These are phyloP conservation scores for Menura novaehollandiae DNA, from an alignment of 2,113 vertebrate species.

Conservation along the genomic window DNA sequence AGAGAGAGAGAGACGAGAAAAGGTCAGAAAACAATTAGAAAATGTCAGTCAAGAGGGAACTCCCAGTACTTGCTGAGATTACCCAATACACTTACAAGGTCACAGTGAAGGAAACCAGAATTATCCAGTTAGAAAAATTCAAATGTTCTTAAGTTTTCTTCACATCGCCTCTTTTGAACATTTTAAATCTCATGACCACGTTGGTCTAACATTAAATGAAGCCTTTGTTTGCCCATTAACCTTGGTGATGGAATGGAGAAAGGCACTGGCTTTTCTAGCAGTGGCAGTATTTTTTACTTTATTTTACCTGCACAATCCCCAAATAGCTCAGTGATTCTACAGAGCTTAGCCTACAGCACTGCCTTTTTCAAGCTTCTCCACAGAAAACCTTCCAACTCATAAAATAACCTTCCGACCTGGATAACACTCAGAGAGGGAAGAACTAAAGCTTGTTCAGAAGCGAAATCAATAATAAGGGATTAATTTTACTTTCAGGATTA, in stretches of 20 bases:
- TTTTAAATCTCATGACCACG: background rate
- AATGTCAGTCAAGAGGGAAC: background rate
- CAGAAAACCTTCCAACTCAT: background rate
- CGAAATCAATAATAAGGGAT: background rate
- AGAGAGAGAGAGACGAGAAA: background rate
- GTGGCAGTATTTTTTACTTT: no score
- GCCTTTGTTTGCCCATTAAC: background rate
- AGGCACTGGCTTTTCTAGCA: background rate
- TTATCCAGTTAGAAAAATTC: background rate
- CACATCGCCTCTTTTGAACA: rapidly evolving
- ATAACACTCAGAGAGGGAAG: background rate
- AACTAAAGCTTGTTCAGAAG: background rate
- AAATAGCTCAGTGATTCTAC: rapidly evolving
- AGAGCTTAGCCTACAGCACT: background rate
- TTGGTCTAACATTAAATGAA: background rate
- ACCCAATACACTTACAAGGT: background rate
- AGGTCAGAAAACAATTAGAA: background rate
- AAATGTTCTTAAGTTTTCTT: background rate
- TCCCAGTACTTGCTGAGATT: background rate
- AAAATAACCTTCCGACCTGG: background rate
- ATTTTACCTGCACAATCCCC: background rate
- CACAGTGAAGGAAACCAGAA: background rate
- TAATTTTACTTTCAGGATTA: background rate
- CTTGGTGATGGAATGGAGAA: background rate
- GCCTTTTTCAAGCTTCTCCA: background rate